phyloP scores from a whole-genome alignment of 2,797 vertebrate genomes.

The Galago senegalensis region DNA sequence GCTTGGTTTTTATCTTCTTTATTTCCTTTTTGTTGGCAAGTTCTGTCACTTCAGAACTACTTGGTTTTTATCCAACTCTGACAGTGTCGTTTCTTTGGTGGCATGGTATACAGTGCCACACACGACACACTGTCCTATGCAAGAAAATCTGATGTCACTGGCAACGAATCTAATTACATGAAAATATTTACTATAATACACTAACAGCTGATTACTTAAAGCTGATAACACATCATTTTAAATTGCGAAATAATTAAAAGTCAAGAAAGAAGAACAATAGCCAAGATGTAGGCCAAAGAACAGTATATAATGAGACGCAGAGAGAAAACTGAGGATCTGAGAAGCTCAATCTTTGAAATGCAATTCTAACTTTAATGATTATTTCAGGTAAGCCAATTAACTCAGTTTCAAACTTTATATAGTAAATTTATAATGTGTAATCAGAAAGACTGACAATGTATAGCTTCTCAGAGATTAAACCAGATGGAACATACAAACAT shows the following conservation, averaged over 20 bases:
- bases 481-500: not conserved
- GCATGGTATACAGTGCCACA: not conserved
- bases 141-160: conserved; percentile 9
- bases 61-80: not conserved
- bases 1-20: not conserved
- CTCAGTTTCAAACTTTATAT: conserved; percentile 9
- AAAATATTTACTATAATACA: conserved; percentile 24
- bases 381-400: conserved; percentile 43
- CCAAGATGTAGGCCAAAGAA: conserved; percentile 10
- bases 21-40: not conserved
- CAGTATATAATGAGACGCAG: not conserved
- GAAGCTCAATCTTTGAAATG: not conserved
- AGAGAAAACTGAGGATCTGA: conserved; percentile 2
- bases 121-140: not conserved
- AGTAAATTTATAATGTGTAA: conserved; percentile 4
- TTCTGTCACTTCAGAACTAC: not conserved
- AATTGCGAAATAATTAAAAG: conserved; percentile 29
- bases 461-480: conserved; percentile 1
- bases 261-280: conserved; percentile 27
- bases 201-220: not conserved
- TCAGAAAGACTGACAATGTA: not conserved
- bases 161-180: conserved; percentile 6
- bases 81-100: not conserved
- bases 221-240: not conserved
- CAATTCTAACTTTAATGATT: conserved; percentile 28